Evolutionary conservation across 2,888 invertebrate genomes (phyloP), one percentile per base, ranked within the genome.

Genomic region (Chrysomela aeneicollis): DNA sequence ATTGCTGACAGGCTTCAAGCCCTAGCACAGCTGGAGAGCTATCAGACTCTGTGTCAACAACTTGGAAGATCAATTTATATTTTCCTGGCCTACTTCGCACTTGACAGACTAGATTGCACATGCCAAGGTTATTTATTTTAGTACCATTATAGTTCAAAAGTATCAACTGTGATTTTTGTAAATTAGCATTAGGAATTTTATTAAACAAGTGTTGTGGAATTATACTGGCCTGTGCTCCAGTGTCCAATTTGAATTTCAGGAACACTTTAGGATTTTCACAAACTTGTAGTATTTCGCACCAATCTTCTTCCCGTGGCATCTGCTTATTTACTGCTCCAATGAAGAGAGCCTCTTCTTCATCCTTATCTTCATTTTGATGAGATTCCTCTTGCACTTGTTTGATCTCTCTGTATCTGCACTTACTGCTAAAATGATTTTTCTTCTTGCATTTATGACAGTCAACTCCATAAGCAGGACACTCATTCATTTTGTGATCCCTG

Each of bases 91-190:
- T 53, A 53, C 18, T 19, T 53, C 19, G 17, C 1, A 53, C 52
- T 17, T 12, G 30, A 32, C 52, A 53, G 12, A 17, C 32, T 12
- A 9, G 32, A 53, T 53, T 53, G 5, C 52, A 53, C 52, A 32
- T 30, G 32, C 52, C 52, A 15, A 53, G 8, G 32, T 53, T 53
- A 32, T 53, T 32, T 9, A 53, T 53, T 53, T 32, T 32, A 18
- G 52, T 32, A 30, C 32, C 52, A 53, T 53, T 53, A 12, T 53
- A 53, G 6, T 53, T 53, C 18, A 53, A 12, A 32, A 53, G 32
- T 32, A 9, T 53, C 17, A 30, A 15, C 15, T 53, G 32, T 2
- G 52, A 53, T 12, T 53, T 53, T 53, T 53, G 32, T 32, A 32
- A 18, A 32, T 32, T 51, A 21, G 17, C 18, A 53, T 32, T 32